Evolutionary conservation across 2,113 vertebrate genomes (phyloP).

Genomic region (Sorex araneus): DNA sequence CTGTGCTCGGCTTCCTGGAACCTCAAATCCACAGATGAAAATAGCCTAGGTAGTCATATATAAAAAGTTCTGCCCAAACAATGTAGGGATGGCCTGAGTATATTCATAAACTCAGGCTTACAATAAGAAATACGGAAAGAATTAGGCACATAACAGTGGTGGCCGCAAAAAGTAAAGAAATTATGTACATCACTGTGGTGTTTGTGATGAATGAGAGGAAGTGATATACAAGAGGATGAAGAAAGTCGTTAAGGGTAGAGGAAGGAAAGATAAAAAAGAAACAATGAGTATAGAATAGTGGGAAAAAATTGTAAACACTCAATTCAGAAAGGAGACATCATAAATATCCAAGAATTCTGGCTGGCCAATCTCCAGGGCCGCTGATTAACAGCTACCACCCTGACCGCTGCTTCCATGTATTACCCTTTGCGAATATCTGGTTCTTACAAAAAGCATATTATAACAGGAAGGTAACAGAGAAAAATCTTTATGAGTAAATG

Average conservation of each 20-base stretch:
- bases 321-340: too few species aligned
- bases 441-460: background rate
- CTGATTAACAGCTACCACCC: background rate
- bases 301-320: too few species aligned
- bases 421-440: background rate
- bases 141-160: background rate
- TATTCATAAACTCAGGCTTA: background rate
- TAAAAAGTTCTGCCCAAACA: background rate
- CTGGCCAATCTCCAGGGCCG: background rate
- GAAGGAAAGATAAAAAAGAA: background rate
- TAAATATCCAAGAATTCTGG: background rate
- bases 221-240: background rate
- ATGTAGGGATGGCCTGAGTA: background rate
- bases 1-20: background rate
- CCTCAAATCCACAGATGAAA: background rate
- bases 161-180: background rate
- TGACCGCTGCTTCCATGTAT: background rate
- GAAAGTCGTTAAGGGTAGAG: background rate
- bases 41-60: background rate
- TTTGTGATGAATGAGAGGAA: background rate
- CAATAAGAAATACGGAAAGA: constrained; percentile 19
- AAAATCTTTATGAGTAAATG: too few species aligned
- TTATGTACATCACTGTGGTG: too few species aligned
- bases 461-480: too few species aligned
- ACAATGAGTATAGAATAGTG: background rate